Conservation (phyloP, 2,113 vertebrate genomes). For the Glaucomys volans region DNA sequence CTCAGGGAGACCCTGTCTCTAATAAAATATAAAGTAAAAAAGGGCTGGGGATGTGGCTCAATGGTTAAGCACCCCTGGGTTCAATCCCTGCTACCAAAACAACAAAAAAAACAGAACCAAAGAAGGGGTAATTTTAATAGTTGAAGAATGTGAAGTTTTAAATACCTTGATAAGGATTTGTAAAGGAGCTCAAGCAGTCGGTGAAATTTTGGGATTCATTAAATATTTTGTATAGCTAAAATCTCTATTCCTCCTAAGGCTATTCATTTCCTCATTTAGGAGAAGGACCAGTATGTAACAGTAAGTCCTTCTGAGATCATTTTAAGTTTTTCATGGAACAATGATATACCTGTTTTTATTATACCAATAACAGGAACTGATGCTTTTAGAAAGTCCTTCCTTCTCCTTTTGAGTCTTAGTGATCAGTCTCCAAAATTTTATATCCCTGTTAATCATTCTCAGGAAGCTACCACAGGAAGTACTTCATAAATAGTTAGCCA, state of each 20-base stretch:
- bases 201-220: background rate
- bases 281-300: background rate
- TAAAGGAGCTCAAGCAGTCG: background rate
- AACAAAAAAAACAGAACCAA: too few relatives aligned
- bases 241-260: background rate
- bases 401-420: background rate
- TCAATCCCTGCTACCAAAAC: background rate
- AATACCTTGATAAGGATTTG: constrained; percentile 37
- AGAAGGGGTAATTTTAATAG: constrained; percentile 18
- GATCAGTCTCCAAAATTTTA: background rate
- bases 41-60: too few relatives aligned
- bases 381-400: background rate
- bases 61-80: too few relatives aligned
- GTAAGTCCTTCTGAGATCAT: background rate
- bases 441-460: background rate
- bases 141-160: constrained; percentile 16
- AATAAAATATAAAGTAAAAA: too few relatives aligned
- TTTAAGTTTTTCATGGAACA: background rate
- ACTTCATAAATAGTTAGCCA: background rate
- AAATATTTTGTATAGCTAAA: background rate
- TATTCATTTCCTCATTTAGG: constrained; percentile 12
- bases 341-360: background rate
- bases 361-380: background rate
- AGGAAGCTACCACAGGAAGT: background rate
- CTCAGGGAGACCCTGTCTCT: too few relatives aligned